These are phyloP conservation scores for Catocala nupta DNA, from an alignment of 2,888 invertebrate species.

Conservation along the genomic window DNA sequence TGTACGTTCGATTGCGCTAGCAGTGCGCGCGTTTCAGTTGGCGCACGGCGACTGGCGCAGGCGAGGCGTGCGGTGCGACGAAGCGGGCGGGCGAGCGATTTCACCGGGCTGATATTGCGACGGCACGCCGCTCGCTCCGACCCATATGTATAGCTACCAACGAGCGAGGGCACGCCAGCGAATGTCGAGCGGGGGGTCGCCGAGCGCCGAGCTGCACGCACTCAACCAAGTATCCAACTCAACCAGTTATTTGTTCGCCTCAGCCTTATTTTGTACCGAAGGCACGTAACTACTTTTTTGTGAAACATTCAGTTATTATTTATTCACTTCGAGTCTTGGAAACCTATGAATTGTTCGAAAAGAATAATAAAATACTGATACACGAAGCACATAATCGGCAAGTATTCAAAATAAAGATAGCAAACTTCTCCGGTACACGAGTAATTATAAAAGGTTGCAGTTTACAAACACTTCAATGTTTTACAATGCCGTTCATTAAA, in stretches of 20 bases:
- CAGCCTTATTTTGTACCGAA: conserved; percentile 64
- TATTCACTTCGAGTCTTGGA: conserved; percentile 41
- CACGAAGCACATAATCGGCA: conserved; percentile 30
- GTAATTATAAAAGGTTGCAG: conserved; percentile 43
- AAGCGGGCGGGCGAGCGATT: conserved; percentile 86
- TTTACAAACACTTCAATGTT: conserved; percentile 48
- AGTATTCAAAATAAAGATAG: conserved; percentile 37
- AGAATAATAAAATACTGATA: conserved; percentile 40
- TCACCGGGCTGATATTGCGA: conserved; percentile 87
- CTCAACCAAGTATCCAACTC: conserved; percentile 72
- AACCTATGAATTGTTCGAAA: conserved; percentile 46
- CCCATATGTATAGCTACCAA: conserved; percentile 82
- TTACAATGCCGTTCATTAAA: conserved; percentile 38
- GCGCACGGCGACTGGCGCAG: conserved; percentile 87
- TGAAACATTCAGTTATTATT: conserved; percentile 47
- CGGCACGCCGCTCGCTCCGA: conserved; percentile 81
- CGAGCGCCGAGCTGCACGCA: conserved; percentile 76
- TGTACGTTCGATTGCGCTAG: conserved; percentile 83
- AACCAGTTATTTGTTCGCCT: conserved; percentile 71
- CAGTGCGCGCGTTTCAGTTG: conserved; percentile 87
- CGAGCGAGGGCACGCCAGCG: conserved; percentile 78
- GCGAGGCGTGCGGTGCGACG: conserved; percentile 83
- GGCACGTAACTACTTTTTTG: conserved; percentile 52
- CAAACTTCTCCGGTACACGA: conserved; percentile 30
- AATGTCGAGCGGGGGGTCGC: conserved; percentile 77